Evolutionary conservation across 2,888 invertebrate genomes (phyloP).

Genomic region (Phengaris arion): DNA sequence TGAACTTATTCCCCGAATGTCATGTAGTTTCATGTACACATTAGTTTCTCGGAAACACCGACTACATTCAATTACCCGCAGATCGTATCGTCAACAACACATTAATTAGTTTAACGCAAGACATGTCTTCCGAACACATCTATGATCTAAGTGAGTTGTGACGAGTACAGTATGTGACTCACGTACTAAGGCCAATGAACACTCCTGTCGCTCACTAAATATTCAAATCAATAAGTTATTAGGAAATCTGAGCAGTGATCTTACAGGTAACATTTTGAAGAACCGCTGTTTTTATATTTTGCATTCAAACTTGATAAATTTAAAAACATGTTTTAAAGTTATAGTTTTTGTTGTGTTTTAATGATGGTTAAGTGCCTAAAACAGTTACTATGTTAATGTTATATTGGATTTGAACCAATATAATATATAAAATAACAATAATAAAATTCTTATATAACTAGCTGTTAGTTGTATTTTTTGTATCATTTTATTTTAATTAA

Average conservation of each 20-base stretch:
- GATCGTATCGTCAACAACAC: constrained; percentile 41
- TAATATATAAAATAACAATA: too few relatives aligned
- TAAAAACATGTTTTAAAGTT: too few relatives aligned
- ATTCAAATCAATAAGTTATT: constrained; percentile 14
- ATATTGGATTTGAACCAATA: too few relatives aligned
- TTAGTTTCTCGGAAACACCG: constrained; percentile 11
- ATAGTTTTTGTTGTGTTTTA: too few relatives aligned
- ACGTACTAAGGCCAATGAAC: constrained; percentile 32
- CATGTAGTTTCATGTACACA: neutral
- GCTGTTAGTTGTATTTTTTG: too few relatives aligned
- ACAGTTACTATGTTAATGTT: too few relatives aligned
- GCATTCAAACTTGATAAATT: too few relatives aligned
- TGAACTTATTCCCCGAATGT: neutral
- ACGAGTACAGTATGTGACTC: constrained; percentile 10
- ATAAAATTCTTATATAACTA: too few relatives aligned
- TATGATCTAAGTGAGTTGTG: neutral
- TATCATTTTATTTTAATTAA: too few relatives aligned
- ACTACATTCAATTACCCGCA: constrained; percentile 38
- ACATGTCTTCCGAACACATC: constrained; percentile 27
- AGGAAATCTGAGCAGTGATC: neutral
- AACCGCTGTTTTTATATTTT: too few relatives aligned
- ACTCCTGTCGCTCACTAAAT: neutral
- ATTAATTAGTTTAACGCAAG: constrained; percentile 45
- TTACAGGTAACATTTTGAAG: too few relatives aligned
- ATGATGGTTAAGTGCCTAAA: too few relatives aligned